Base-by-base conservation (phyloP, 2,113 vertebrate species). In the Aphyosemion australe region DNA sequence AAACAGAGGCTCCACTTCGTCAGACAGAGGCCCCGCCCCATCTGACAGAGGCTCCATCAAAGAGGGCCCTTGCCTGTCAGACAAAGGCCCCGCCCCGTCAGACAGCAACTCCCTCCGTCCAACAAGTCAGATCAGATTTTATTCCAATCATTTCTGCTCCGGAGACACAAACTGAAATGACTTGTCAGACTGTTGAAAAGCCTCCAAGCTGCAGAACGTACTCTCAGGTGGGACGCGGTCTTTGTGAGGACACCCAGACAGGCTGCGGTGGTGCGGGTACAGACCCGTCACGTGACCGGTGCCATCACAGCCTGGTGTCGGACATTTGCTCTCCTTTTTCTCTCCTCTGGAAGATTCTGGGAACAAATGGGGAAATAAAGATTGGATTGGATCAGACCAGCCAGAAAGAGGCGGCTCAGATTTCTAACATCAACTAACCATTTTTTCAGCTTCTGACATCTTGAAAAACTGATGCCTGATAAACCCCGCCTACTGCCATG, bases 311-410 rank as follows among this genome's bases (percentile, higher is more conserved):
- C 97, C 97, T 41, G 97, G 97, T 75, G 97, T 99, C 73, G 97
- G 97, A 91, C 97, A 99, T 92, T 98, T 98, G 91, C 97, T 99
- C 82, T 99, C 97, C 92, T 98, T 99, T 93, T 98, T 99, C 85
- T 99, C 97, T 82, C 94, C 94, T 89, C 97, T 94, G 85, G 96
- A 98, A 80, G 93, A 94, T 89, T 99, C 97, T 99, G 91, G n/a
- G 64, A 45, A 37, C 16, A 67, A 18, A 57, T 0, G 39, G 48
- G 32, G 39, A 6, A 11, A 39, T 18, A 2, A 56, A 19, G 6
- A 19, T 2, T 2, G 26, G 26, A 26, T 26, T n/a, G n/a, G n/a
- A n/a, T n/a, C n/a, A n/a, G n/a, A n/a, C n/a, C n/a, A n/a, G n/a
- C n/a, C n/a, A n/a, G n/a, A n/a, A n/a, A n/a, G n/a, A n/a, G n/a